These are phyloP conservation scores for Cyprinodon brontotheroides DNA, from an alignment of 2,113 vertebrate species.

Conservation along the genomic window DNA sequence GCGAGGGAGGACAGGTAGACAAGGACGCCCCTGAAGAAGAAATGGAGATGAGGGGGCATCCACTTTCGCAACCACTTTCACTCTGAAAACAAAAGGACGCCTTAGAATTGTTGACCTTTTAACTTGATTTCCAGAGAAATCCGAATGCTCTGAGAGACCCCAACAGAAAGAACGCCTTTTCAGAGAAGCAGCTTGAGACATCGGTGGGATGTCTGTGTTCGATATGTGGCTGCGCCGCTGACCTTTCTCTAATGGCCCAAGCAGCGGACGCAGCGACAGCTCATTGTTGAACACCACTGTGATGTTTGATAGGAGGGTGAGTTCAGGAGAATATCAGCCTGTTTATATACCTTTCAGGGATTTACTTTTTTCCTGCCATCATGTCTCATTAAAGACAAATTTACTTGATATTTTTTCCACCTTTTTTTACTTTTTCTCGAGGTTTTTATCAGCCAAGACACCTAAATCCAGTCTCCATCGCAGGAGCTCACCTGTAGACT, in stretches of 20 bases:
- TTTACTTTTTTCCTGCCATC: not conserved
- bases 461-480: too few species aligned
- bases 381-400: too few species aligned
- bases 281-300: not conserved
- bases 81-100: slow-evolving; percentile 31
- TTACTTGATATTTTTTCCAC: not conserved
- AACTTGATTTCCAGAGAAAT: slow-evolving; percentile 54
- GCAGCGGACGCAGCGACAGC: slow-evolving; percentile 43
- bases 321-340: not conserved
- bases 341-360: not conserved
- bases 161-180: slow-evolving; percentile 49
- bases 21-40: slow-evolving; percentile 32
- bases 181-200: slow-evolving; percentile 63
- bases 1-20: slow-evolving; percentile 47
- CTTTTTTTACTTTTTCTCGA: not conserved
- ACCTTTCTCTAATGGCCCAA: slow-evolving; percentile 66
- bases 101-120: slow-evolving; percentile 57
- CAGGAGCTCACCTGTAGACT: not conserved
- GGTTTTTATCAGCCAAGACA: not conserved
- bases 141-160: slow-evolving; percentile 29
- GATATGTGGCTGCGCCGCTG: slow-evolving; percentile 50
- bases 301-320: slow-evolving; percentile 18
- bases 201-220: slow-evolving; percentile 61
- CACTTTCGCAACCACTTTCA: slow-evolving; percentile 8
- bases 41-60: slow-evolving; percentile 11